These are phyloP conservation scores for Tuta absoluta DNA, from an alignment of 2,888 invertebrate species.

Conservation along the genomic window DNA sequence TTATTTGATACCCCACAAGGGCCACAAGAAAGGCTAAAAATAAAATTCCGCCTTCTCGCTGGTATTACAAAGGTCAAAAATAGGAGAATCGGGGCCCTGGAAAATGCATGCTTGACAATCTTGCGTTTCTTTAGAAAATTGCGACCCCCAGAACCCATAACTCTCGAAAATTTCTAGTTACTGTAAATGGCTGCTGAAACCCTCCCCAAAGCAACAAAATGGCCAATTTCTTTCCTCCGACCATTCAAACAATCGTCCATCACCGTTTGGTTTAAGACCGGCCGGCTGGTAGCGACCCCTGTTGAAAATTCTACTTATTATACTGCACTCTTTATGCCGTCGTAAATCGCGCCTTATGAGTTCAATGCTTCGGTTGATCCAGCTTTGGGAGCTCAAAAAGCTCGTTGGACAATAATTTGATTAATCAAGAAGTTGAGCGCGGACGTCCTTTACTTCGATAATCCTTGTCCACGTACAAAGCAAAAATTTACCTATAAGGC, in stretches of 20 bases:
- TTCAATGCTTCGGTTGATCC: constrained; percentile 62
- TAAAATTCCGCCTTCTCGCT: too few relatives aligned
- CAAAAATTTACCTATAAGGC: too few relatives aligned
- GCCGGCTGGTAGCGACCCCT: constrained; percentile 44
- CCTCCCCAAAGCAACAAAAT: constrained; percentile 40
- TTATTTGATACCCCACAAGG: too few relatives aligned
- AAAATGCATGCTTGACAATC: too few relatives aligned
- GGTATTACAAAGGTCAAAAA: too few relatives aligned
- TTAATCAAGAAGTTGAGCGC: too few relatives aligned
- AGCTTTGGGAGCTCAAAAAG: not conserved
- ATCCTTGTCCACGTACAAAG: too few relatives aligned
- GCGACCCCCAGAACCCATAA: not conserved
- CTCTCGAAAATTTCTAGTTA: not conserved
- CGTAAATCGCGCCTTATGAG: constrained; percentile 68
- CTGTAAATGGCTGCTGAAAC: not conserved
- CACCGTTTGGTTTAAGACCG: constrained; percentile 50
- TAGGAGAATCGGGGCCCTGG: too few relatives aligned
- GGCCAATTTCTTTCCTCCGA: constrained; percentile 31
- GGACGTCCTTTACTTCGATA: too few relatives aligned
- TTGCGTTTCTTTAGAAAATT: too few relatives aligned
- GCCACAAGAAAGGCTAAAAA: too few relatives aligned
- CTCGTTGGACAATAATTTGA: not conserved
- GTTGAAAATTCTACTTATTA: constrained; percentile 66
- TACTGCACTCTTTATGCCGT: constrained; percentile 64
- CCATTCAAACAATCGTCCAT: constrained; percentile 33